Conservation (phyloP, 1,140 invertebrate species). For the Oppia nitens region DNA sequence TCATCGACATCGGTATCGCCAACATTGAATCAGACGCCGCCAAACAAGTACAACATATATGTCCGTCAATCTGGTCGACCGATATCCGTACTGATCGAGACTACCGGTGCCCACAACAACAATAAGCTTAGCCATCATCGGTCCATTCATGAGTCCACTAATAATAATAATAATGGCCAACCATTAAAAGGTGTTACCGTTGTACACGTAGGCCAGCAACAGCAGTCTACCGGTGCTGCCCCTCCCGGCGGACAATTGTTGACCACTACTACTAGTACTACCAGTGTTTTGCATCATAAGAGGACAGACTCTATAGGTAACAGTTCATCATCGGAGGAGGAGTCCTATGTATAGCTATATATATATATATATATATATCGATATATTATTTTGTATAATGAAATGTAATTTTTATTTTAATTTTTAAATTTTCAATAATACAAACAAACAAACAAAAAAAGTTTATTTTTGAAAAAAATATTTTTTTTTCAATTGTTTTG, state of each 20-base stretch:
- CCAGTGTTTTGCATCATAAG: not conserved
- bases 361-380: no score
- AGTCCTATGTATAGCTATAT: not conserved
- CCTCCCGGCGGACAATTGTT: no score
- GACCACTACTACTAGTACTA: not conserved
- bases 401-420: no score
- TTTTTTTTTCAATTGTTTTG: no score
- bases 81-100: not conserved
- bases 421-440: no score
- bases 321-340: not conserved
- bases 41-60: not conserved
- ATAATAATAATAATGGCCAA: not conserved
- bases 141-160: not conserved
- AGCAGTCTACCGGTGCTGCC: no score
- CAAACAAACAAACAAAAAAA: no score
- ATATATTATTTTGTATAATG: no score
- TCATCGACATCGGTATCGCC: no score
- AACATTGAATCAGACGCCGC: no score
- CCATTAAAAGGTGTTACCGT: not conserved
- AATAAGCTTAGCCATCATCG: not conserved
- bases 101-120: not conserved
- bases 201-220: not conserved
- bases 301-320: not conserved
- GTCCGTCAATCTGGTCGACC: not conserved
- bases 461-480: no score